Percentiles rank a stretch among this genome's conserved stretches.
phyloP scores from a whole-genome alignment of 92 coral and sea anemone species.

The Bergia sp. region DNA sequence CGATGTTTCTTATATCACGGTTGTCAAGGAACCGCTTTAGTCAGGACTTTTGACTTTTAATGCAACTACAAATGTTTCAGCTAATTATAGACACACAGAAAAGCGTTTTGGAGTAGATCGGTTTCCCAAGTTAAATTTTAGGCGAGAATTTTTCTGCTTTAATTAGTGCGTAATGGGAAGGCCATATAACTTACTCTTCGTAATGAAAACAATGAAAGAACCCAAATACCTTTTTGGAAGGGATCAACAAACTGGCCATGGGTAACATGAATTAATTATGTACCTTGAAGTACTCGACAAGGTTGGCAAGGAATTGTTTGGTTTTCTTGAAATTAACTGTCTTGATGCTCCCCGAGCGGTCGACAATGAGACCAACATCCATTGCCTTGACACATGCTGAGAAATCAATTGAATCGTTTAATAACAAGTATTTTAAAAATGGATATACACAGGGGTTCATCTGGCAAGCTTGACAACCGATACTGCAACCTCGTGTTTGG shows the following conservation, averaged over 20 bases:
- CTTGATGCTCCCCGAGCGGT: slow-evolving; percentile 75
- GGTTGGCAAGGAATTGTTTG: slow-evolving; percentile 62
- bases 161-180: too few species aligned
- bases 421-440: too few species aligned
- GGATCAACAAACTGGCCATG: background rate
- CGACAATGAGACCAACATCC: slow-evolving; percentile 87
- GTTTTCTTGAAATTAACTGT: slow-evolving; percentile 61
- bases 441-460: background rate
- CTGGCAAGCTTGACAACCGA: background rate
- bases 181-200: too few species aligned
- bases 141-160: too few species aligned
- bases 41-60: too few species aligned
- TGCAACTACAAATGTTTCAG: too few species aligned
- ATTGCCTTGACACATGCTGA: slow-evolving; percentile 63
- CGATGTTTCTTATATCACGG: too few species aligned
- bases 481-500: background rate
- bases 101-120: too few species aligned
- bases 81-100: too few species aligned
- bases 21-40: too few species aligned
- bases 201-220: too few species aligned
- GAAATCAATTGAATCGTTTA: background rate
- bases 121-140: too few species aligned
- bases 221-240: background rate
- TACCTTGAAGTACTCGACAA: slow-evolving; percentile 69
- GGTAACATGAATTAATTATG: background rate